Conservation (phyloP, 2,888 invertebrate genomes). For the Vannuccia rotundouncinata region DNA sequence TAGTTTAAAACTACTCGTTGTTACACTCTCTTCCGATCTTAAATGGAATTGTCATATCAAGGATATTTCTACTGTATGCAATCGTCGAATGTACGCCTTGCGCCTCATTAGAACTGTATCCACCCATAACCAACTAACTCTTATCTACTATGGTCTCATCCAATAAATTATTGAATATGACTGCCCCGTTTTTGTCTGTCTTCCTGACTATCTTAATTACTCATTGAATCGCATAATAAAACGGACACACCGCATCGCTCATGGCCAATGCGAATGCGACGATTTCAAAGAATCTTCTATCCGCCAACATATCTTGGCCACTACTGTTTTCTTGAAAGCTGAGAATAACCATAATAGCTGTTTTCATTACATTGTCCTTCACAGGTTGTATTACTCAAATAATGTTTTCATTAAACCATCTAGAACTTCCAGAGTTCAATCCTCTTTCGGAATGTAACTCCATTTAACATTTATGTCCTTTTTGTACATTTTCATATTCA, state of each 20-base stretch:
- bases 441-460: background rate
- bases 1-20: conserved; percentile 9
- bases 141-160: conserved; percentile 20
- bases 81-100: conserved; percentile 6
- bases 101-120: conserved; percentile 15
- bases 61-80: conserved; percentile 5
- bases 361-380: conserved; percentile 11
- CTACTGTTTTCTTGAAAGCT: conserved; percentile 1
- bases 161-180: background rate
- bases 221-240: conserved; percentile 19
- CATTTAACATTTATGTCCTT: background rate
- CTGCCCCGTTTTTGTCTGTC: conserved; percentile 16
- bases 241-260: conserved; percentile 11
- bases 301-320: background rate
- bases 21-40: conserved; percentile 23
- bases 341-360: conserved; percentile 18
- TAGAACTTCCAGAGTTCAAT: background rate
- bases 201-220: conserved; percentile 21
- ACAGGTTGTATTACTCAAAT: background rate
- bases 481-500: too few relatives aligned
- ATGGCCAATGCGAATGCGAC: background rate
- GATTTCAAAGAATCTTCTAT: conserved; percentile 17
- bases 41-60: conserved; percentile 10
- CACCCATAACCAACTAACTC: conserved; percentile 7
- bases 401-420: conserved; percentile 4